Percentiles rank a stretch among this genome's conserved stretches.
These are phyloP conservation scores for Leptinotarsa undecemlineata DNA, from an alignment of 1,140 invertebrate species.

Conservation along the genomic window DNA sequence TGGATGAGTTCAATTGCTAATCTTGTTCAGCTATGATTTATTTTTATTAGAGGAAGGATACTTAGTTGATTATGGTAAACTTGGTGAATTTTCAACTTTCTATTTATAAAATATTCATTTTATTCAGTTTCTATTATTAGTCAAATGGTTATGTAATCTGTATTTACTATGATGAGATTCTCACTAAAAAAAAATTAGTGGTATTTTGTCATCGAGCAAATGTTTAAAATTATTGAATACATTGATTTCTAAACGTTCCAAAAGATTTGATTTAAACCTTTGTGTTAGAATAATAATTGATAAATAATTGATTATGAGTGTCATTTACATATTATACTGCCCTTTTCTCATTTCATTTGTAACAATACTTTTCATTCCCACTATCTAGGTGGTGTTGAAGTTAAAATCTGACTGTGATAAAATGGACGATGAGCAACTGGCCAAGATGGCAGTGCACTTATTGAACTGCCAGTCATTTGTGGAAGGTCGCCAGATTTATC, in stretches of 20 bases:
- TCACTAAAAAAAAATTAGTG: too few species aligned
- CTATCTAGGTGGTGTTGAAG: conserved; percentile 61
- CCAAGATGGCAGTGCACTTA: conserved; percentile 69
- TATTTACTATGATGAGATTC: not conserved
- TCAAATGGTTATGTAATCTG: not conserved
- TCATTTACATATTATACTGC: not conserved
- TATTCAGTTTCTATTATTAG: not conserved
- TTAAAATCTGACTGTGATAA: conserved; percentile 62
- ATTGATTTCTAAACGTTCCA: too few species aligned
- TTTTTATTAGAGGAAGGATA: too few species aligned
- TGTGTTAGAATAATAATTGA: too few species aligned
- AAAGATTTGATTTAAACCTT: too few species aligned
- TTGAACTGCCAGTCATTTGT: conserved; percentile 71
- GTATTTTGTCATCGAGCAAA: too few species aligned
- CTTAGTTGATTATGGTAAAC: too few species aligned
- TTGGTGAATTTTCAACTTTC: not conserved
- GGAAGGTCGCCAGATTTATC: conserved; percentile 65
- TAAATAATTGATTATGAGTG: not conserved
- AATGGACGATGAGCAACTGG: conserved; percentile 69
- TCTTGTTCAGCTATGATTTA: too few species aligned
- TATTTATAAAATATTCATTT: not conserved
- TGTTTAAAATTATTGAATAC: too few species aligned
- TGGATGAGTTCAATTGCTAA: not conserved
- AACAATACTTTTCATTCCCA: conserved; percentile 14
- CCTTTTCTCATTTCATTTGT: not conserved